phyloP scores from a whole-genome alignment of 2,888 invertebrate genomes.

The Leucophora obtusa region DNA sequence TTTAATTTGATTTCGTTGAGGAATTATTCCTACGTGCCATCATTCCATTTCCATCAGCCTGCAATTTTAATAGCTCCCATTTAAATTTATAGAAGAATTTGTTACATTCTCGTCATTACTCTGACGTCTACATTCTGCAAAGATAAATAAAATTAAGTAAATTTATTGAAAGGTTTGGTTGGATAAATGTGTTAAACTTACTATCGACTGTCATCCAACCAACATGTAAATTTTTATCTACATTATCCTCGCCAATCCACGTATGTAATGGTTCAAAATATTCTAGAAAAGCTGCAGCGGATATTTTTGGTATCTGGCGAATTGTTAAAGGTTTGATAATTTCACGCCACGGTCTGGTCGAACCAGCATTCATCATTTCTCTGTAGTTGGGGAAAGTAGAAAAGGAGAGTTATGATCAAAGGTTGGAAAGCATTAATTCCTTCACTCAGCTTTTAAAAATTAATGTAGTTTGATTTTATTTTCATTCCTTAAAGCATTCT shows the following conservation, averaged over 20 bases:
- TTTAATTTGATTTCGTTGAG: too few species aligned
- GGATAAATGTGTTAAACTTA: constrained; percentile 53
- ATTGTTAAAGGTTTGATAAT: constrained; percentile 83
- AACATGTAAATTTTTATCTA: constrained; percentile 71
- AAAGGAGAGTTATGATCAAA: too few species aligned
- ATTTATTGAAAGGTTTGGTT: too few species aligned
- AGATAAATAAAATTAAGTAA: not conserved
- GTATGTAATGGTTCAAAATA: constrained; percentile 82
- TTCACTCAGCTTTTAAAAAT: too few species aligned
- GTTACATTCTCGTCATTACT: not conserved
- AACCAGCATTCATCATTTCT: constrained; percentile 80
- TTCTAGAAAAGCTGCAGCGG: constrained; percentile 81
- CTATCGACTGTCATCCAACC: constrained; percentile 67
- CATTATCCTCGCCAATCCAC: constrained; percentile 82
- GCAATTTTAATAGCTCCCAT: not conserved
- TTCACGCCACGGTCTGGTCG: constrained; percentile 82
- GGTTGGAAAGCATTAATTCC: too few species aligned
- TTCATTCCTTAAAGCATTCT: too few species aligned
- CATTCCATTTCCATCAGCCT: not conserved
- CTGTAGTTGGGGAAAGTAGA: constrained; percentile 71
- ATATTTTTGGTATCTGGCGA: constrained; percentile 84
- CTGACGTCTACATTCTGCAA: not conserved
- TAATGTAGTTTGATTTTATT: too few species aligned
- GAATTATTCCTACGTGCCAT: too few species aligned
- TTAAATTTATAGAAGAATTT: not conserved